These are phyloP conservation scores for Caenorhabditis sp. DNA, from an alignment of 2,888 invertebrate species.

Conservation along the genomic window DNA sequence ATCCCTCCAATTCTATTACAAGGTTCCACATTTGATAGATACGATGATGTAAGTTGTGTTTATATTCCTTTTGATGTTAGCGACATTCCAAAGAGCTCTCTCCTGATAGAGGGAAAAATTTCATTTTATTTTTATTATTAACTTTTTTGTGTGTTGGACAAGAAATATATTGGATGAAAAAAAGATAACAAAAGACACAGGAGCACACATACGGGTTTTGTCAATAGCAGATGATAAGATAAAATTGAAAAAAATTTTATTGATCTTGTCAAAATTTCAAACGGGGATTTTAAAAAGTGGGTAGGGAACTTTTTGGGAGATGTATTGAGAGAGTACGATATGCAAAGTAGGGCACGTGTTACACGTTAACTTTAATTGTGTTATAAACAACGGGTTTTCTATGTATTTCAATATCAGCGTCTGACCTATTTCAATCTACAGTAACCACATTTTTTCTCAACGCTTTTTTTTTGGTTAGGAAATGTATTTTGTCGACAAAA, in stretches of 20 bases:
- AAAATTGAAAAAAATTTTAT: background rate
- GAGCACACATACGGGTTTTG: background rate
- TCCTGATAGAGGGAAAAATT: background rate
- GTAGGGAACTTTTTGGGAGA: too few relatives aligned
- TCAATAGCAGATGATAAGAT: conserved; percentile 1
- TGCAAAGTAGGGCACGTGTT: too few relatives aligned
- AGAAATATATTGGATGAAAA: background rate
- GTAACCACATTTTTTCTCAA: too few relatives aligned
- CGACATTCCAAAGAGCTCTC: background rate
- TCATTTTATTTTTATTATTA: background rate
- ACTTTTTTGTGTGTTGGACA: background rate
- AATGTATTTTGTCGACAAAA: too few relatives aligned
- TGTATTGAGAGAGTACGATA: too few relatives aligned
- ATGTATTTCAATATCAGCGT: too few relatives aligned
- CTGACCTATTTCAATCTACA: too few relatives aligned
- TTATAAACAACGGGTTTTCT: too few relatives aligned
- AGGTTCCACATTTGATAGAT: conserved; percentile 92
- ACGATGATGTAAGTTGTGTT: conserved; percentile 81
- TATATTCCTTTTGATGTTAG: background rate
- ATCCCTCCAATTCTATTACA: conserved; percentile 85
- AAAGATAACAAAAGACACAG: background rate
- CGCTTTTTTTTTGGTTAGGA: too few relatives aligned
- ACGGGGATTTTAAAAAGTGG: too few relatives aligned
- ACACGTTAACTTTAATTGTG: too few relatives aligned
- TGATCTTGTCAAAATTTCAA: background rate